phyloP scores from a whole-genome alignment of 2,888 invertebrate species.

The Theristus sp. region DNA sequence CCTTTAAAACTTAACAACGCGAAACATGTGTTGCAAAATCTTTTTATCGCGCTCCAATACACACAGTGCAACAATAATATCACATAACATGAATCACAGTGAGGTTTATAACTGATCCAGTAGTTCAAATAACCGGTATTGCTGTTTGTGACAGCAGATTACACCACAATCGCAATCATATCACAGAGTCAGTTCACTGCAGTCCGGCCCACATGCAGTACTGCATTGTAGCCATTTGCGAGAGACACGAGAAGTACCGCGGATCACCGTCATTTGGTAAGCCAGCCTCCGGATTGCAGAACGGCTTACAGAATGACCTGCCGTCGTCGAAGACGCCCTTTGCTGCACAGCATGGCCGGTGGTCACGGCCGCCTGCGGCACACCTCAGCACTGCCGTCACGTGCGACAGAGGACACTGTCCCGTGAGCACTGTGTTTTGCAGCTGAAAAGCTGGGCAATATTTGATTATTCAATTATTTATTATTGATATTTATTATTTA shows the following conservation, averaged over 20 bases:
- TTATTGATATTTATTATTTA: too few relatives aligned
- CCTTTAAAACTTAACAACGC: too few relatives aligned
- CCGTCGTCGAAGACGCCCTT: background rate
- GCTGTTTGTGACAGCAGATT: too few relatives aligned
- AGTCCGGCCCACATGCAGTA: background rate
- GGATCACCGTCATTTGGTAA: background rate
- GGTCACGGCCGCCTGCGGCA: background rate
- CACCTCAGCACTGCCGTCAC: background rate
- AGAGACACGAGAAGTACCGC: background rate
- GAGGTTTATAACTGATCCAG: too few relatives aligned
- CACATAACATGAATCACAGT: too few relatives aligned
- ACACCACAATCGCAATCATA: background rate
- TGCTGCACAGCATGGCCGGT: background rate
- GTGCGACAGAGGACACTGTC: background rate
- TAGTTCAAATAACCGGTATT: too few relatives aligned
- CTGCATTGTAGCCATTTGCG: background rate
- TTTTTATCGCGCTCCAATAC: too few relatives aligned
- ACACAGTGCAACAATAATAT: too few relatives aligned
- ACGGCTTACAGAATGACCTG: background rate
- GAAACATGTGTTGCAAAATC: too few relatives aligned
- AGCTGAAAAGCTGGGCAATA: too few relatives aligned
- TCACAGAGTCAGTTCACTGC: background rate
- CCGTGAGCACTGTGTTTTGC: background rate
- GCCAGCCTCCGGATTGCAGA: background rate
- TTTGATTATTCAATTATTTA: too few relatives aligned